Percentiles rank a stretch among this genome's conserved stretches.
phyloP scores from a whole-genome alignment of 2,888 invertebrate genomes.

The Sepioteuthis lessoniana region DNA sequence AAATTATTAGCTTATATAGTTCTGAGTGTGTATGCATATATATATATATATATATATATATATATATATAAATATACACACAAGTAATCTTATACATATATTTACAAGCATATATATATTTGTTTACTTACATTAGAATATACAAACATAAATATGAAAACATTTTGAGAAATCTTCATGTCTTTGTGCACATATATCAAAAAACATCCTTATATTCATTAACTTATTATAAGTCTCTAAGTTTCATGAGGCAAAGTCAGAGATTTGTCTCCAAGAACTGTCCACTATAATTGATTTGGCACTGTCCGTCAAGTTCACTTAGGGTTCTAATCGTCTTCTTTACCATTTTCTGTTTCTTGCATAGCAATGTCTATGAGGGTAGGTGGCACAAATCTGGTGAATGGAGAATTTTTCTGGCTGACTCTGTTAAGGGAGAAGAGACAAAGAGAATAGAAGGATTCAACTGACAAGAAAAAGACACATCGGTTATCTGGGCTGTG shows the following conservation, averaged over 20 bases:
- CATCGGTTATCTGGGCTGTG: neutral
- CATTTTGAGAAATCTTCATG: neutral
- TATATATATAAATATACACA: neutral
- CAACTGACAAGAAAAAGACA: neutral
- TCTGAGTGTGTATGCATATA: neutral
- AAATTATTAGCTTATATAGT: neutral
- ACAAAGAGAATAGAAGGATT: neutral
- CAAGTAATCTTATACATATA: too few relatives aligned
- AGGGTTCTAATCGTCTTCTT: neutral
- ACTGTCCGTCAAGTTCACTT: neutral
- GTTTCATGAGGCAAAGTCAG: neutral
- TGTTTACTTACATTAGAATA: too few relatives aligned
- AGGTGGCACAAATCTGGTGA: neutral
- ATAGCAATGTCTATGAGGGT: neutral
- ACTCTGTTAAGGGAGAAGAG: neutral
- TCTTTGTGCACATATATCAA: neutral
- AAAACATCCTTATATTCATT: neutral
- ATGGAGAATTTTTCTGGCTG: neutral
- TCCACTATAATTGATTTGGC: neutral
- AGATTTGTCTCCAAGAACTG: conserved; percentile 16
- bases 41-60: neutral
- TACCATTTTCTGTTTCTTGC: neutral
- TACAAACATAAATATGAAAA: neutral
- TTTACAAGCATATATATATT: too few relatives aligned
- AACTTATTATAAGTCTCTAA: neutral